Base-by-base conservation (phyloP, 1,140 invertebrate species). In the Euwallacea similis region DNA sequence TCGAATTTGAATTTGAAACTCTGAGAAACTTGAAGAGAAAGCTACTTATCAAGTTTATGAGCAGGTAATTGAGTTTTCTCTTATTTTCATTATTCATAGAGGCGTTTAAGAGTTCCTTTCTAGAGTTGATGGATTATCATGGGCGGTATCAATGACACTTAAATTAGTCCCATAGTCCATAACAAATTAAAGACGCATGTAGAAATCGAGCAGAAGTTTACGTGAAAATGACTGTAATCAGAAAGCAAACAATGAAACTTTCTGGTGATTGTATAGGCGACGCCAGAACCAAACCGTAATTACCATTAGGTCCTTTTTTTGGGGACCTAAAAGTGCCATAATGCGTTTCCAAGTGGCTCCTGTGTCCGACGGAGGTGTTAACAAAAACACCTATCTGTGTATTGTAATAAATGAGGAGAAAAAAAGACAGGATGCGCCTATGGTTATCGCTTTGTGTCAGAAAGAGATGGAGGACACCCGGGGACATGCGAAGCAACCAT, bases 221-320 rank as follows among this genome's bases (percentile, higher is more conserved):
- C 46, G 64, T 66, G 54, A 66, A 66, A 66, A 66, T 66, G 33
- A 66, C 64, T 56, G 50, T 66, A 66, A 66, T 66, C 64, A 66
- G 56, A 66, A 66, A 63, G 15, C 9, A 7, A 33, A 64, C 16
- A 50, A 64, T 11, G 21, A 64, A 64, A 66, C 53, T 66, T 65
- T 56, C 64, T 16, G 56, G 50, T 4, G 21, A 11, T 21, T 60
- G 58, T 16, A 54, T 21, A 54, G 55, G 64, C 55, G 56, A 42
- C 56, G 43, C 21, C 43, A 66, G 56, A 42, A 41, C 8, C 15
- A 66, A 66, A 56, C 53, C 53, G 53, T 66, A 66, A 66, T 66
- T 56, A 55, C 46, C 42, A n/a, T 63, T 63, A 33, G 16, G 33
- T 60, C 61, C 9, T 65, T 43, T 63, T 63, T 63, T 63, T 33